Percentiles rank a stretch among this genome's conserved stretches.
phyloP scores from a whole-genome alignment of 2,888 invertebrate species.

The Ectropis crepuscularia region DNA sequence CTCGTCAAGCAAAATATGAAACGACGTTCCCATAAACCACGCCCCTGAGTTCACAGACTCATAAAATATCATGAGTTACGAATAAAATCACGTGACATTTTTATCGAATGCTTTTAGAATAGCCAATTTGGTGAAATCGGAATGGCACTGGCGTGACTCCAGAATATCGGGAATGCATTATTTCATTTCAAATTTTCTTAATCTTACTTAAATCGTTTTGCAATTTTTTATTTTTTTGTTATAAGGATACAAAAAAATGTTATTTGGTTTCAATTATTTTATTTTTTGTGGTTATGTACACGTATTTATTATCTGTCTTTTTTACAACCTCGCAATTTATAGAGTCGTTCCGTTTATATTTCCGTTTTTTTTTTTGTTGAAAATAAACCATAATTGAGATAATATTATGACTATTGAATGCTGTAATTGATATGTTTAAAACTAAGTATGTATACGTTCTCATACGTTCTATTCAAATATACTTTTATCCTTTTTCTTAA shows the following conservation, averaged over 20 bases:
- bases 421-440: too few species aligned
- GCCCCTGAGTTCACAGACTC: constrained; percentile 37
- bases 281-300: too few species aligned
- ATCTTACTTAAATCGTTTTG: background rate
- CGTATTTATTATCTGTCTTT: too few species aligned
- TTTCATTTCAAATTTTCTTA: constrained; percentile 1
- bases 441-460: too few species aligned
- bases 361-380: too few species aligned
- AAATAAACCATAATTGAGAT: too few species aligned
- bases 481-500: too few species aligned
- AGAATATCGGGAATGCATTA: constrained; percentile 9
- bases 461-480: too few species aligned
- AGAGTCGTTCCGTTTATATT: too few species aligned
- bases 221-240: background rate
- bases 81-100: constrained; percentile 40
- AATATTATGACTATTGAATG: too few species aligned
- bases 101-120: constrained; percentile 36
- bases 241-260: background rate
- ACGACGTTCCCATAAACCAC: constrained; percentile 38
- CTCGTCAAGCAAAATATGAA: constrained; percentile 41
- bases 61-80: constrained; percentile 41
- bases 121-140: constrained; percentile 20
- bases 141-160: constrained; percentile 23
- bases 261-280: too few species aligned
- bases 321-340: too few species aligned